Evolutionary conservation across 2,797 vertebrate genomes (phyloP).

Genomic region (Dryobates pubescens): DNA sequence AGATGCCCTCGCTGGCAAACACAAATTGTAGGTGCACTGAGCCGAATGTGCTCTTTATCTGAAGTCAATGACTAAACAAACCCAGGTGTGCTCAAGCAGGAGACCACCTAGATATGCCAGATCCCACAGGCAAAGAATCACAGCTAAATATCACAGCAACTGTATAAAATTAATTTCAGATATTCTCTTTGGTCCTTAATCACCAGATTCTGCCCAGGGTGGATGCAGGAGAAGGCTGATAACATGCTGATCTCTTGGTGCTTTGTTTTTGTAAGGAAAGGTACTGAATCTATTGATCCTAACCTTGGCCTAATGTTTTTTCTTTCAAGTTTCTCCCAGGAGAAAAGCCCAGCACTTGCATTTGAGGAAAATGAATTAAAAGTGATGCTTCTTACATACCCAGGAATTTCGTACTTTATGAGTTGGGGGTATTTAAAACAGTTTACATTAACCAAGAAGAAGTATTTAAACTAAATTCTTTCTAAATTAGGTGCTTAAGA

Average conservation of each 20-base stretch:
- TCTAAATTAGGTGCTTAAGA: constrained; percentile 39
- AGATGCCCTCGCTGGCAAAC: not conserved
- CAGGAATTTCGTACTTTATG: not conserved
- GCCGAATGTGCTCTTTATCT: not conserved
- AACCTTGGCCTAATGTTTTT: too few relatives aligned
- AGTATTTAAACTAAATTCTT: constrained; percentile 30
- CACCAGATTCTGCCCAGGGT: not conserved
- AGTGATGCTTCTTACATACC: not conserved
- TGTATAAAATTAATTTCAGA: not conserved
- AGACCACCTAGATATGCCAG: not conserved
- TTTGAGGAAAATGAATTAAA: not conserved
- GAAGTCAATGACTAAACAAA: not conserved
- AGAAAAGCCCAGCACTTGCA: not conserved
- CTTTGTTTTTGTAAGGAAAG: too few relatives aligned
- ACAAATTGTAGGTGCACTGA: not conserved
- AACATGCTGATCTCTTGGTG: too few relatives aligned
- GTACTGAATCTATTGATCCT: too few relatives aligned
- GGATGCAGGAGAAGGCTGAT: too few relatives aligned
- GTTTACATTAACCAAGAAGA: constrained; percentile 5
- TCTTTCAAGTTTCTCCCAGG: rapidly evolving
- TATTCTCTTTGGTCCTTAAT: not conserved
- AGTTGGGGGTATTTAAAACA: not conserved
- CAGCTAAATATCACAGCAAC: not conserved
- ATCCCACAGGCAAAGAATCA: not conserved
- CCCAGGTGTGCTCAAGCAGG: not conserved